phyloP scores from a whole-genome alignment of 2,797 vertebrate species.

The Margarornis squamiger region DNA sequence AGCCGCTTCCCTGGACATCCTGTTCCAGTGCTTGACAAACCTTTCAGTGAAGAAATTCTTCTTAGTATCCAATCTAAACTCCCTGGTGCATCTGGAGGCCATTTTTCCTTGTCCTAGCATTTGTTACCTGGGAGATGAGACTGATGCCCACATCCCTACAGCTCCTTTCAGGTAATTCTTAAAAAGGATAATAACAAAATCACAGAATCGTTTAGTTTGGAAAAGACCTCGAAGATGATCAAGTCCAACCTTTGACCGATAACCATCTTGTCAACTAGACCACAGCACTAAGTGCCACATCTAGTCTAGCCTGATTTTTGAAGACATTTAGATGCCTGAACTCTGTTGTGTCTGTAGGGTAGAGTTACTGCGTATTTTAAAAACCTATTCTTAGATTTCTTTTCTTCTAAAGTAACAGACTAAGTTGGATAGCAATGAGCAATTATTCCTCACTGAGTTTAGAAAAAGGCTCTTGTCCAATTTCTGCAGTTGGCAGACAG shows the following conservation, averaged over 20 bases:
- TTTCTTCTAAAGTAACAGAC: neutral
- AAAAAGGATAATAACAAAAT: neutral
- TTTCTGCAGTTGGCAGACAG: neutral
- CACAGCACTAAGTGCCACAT: neutral
- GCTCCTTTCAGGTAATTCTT: neutral
- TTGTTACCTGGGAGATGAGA: neutral
- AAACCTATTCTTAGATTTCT: slow-evolving; percentile 7
- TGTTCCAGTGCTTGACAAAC: rapidly evolving
- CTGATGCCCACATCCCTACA: rapidly evolving
- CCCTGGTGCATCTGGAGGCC: neutral
- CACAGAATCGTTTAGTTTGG: neutral
- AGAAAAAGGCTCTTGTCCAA: neutral
- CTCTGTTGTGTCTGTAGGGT: neutral
- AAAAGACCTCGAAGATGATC: neutral
- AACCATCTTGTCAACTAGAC: neutral
- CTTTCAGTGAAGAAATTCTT: neutral
- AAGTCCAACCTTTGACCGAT: neutral
- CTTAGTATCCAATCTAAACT: neutral
- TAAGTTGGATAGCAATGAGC: neutral
- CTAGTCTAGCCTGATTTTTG: neutral
- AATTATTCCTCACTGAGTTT: neutral
- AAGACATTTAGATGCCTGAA: neutral
- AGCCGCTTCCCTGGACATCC: neutral
- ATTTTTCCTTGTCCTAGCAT: rapidly evolving
- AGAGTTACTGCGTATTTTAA: neutral